Percentiles rank a stretch among this genome's conserved stretches.
These are phyloP conservation scores for Eretmocerus hayati DNA, from an alignment of 2,888 invertebrate genomes.

Conservation along the genomic window DNA sequence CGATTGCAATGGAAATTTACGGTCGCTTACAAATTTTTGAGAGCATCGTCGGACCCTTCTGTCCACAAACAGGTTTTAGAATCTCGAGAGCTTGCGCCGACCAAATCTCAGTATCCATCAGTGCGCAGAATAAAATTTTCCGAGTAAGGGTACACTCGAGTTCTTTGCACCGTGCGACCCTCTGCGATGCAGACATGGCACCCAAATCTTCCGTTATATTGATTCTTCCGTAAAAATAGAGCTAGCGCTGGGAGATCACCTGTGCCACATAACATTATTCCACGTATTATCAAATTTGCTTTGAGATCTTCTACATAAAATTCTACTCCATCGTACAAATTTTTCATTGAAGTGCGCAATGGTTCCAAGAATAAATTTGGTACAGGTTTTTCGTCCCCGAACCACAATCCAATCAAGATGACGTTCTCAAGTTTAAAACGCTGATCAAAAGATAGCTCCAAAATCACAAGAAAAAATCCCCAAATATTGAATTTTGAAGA, in stretches of 20 bases:
- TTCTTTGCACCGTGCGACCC: slow-evolving; percentile 2
- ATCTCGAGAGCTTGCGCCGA: slow-evolving; percentile 14
- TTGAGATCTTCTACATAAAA: background rate
- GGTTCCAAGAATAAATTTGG: slow-evolving; percentile 8
- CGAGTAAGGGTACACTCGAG: slow-evolving; percentile 14
- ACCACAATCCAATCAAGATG: slow-evolving; percentile 16
- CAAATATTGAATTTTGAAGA: slow-evolving; percentile 20
- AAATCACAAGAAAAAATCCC: slow-evolving; percentile 21
- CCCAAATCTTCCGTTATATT: slow-evolving; percentile 19
- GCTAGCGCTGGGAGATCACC: slow-evolving; percentile 20
- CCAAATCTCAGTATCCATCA: slow-evolving; percentile 3
- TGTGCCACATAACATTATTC: slow-evolving; percentile 18
- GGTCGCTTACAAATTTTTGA: slow-evolving; percentile 11
- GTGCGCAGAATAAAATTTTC: slow-evolving; percentile 12
- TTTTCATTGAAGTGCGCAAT: slow-evolving; percentile 3
- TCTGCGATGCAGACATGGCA: slow-evolving; percentile 18
- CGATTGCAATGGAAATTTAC: slow-evolving; percentile 10
- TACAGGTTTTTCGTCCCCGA: slow-evolving; percentile 13
- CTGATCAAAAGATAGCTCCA: slow-evolving; percentile 18
- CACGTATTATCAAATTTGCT: slow-evolving; percentile 1
- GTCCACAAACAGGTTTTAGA: slow-evolving; percentile 11
- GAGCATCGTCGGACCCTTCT: slow-evolving; percentile 15
- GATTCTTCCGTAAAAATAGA: slow-evolving; percentile 16
- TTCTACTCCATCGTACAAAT: slow-evolving; percentile 2
- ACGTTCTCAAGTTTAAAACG: slow-evolving; percentile 20